Base-by-base conservation (phyloP, 2,113 vertebrate genomes). In the Pachypanchax playfairii region DNA sequence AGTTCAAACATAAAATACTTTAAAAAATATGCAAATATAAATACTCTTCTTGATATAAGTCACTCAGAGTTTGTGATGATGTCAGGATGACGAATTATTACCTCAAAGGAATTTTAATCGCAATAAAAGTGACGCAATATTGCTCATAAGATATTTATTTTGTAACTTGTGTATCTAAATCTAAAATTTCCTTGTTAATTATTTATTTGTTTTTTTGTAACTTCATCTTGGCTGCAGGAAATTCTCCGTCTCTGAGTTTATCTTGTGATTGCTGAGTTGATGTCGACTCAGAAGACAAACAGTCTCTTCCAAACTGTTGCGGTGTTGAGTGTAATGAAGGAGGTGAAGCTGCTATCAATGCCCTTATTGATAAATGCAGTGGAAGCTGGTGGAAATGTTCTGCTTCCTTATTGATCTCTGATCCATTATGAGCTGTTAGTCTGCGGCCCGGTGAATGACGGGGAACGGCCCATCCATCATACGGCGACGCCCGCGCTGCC, bases 381-480 rank as follows among this genome's bases (percentile, higher is more conserved):
- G 63, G 69, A 73, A 79, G 72, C 75, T 39, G 54, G 62, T 83
- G 84, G 80, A 85, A 85, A 83, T 61, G 84, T 85, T 82, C 79
- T 72, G 56, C 81, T 84, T 73, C 70, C 70, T 35, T 68, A 85
- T 88, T 70, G 84, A 90, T 90, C 75, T 24, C 42, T 58, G 75
- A 80, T 88, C 84, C 79, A 87, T 89, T 83, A 81, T 80, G 63
- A 83, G 82, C 61, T 62, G 73, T 86, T 77, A 72, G 62, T 65
- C 36, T 77, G 79, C 64, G 13, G 52, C 67, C 14, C 29, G 52
- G 62, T 85, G 83, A 86, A 82, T 70, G 85, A 82, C 65, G 46
- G 44, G 59, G 75, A 83, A 53, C 1, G 49, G 38, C 43, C 51
- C 58, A 85, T 84, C 84, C 64, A 74, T 87, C 85, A 86, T 80